Base-by-base conservation (phyloP, 1,140 invertebrate species). In the Dendrolimus kikuchii region DNA sequence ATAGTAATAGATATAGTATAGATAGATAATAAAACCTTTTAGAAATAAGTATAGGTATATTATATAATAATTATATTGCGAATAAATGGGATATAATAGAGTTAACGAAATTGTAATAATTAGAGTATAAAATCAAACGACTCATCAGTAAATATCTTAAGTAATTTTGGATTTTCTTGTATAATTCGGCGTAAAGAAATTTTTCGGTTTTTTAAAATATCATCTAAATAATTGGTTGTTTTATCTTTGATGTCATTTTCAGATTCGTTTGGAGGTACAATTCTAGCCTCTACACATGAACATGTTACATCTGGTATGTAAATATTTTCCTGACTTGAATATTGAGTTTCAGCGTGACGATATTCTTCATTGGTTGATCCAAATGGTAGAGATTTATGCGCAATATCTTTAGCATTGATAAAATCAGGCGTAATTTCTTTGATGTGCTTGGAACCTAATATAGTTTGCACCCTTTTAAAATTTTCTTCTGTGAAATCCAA, bases 401-500 rank as follows among this genome's bases (percentile, higher is more conserved):
- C 68, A 5, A 83, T 71, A 38, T 65, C 48, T 49, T 64, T 74
- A 0, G 70, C 54, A 56, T 63, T 61, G 7, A 81, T 49, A 6
- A 71, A 10, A 42, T 65, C 59, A 7, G 70, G 64, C 40, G 51
- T 7, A 38, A 45, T 36, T 10, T 46, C 49, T 48, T 49, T 7
- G 6, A 49, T 48, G 5, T 23, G 39, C 46, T 61, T 36, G 38
- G 44, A 50, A 47, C 64, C 67, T n/a, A 82, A 57, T 39, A 80
- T 66, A 36, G 71, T 51, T 56, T 68, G 66, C 0, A 86, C 69
- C 49, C 68, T 62, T 49, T 62, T 45, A 62, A 61, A 83, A 53
- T 84, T 86, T 55, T 81, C 64, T 51, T 86, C 78, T 36, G 55
- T 69, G 43, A 64, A 86, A 60, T 86, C 72, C 49, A 84, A 46